Conservation (phyloP, 2,113 vertebrate species). For the Pholis gunnellus region DNA sequence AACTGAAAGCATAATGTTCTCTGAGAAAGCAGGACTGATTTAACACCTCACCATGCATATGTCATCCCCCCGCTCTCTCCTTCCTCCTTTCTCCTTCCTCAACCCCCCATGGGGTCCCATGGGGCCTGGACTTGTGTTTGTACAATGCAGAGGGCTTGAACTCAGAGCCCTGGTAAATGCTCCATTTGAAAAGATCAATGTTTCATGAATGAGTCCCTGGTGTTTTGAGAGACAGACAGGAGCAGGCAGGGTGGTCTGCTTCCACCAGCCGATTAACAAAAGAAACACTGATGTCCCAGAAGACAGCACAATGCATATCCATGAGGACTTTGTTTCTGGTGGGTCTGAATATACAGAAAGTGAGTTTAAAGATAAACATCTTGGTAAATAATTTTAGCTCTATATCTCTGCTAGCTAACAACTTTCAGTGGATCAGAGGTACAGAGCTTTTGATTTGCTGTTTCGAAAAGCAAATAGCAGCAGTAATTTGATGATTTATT, state of each 20-base stretch:
- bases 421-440: background rate
- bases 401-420: background rate
- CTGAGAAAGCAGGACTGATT: slow-evolving; percentile 19
- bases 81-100: background rate
- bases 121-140: slow-evolving; percentile 55
- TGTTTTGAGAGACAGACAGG: slow-evolving; percentile 40
- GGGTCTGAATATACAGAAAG: background rate
- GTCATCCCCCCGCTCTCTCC: background rate
- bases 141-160: slow-evolving; percentile 64
- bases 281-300: slow-evolving; percentile 50
- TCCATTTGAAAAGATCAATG: slow-evolving; percentile 63
- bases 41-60: slow-evolving; percentile 35
- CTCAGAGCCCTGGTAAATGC: slow-evolving; percentile 59
- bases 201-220: slow-evolving; percentile 59
- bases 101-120: background rate
- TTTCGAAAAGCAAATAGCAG: background rate
- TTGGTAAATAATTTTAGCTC: background rate
- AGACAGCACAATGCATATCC: slow-evolving; percentile 48
- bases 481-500: no score
- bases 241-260: slow-evolving; percentile 19
- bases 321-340: slow-evolving; percentile 23
- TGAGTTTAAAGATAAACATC: background rate
- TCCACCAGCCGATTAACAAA: slow-evolving; percentile 58
- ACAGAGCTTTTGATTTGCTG: background rate
- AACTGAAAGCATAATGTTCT: slow-evolving; percentile 42